Base-by-base conservation (phyloP, 2,113 vertebrate genomes). In the Mormoops blainvillei region DNA sequence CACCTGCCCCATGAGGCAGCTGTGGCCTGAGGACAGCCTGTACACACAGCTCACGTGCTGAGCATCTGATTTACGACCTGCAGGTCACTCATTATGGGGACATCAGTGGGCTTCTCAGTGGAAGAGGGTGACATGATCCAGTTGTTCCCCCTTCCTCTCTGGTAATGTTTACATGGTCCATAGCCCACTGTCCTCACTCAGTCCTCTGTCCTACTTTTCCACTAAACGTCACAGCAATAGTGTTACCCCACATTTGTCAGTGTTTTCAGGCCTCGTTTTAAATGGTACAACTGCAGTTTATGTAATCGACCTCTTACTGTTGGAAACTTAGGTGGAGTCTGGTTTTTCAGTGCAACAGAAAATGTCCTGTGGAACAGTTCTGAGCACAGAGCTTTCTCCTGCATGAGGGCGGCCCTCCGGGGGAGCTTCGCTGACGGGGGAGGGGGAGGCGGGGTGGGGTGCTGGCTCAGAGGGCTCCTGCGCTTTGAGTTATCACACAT, bases 131-230 rank as follows among this genome's bases (percentile, higher is more conserved):
- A 65, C 1, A 3, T 1, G 13, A 12, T 41, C 38, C 19, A 20
- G 2, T 31, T 43, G 1, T 45, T 41, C 7, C 45, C 38, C 13
- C 31, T 2, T 26, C 24, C 56, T 33, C 5, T 10, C 61, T 50
- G 33, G 33, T 70, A 0, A 43, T 0, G 10, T 15, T 1, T 12
- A 7, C 0, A 0, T 41, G 87, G 31, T 0, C 26, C 36, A 4
- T 1, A 12, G 41, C n/a, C 41, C 26, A 20, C 26, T 18, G 33
- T 13, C n/a, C 54, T 71, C 2, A 1, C 73, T 48, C 50, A 28
- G 50, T 0, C 43, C 56, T 0, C 0, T 2, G 38, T 24, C n/a
- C 14, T 33, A 19, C 38, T 70, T 83, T 9, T 19, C 33, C 19
- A 45, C 31, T 45, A 13, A 48, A n/a, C 8, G 4, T 63, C 48